Evolutionary conservation across 2,113 vertebrate genomes (phyloP), one percentile per base, ranked within the genome.

Genomic region (Entosphenus tridentatus): DNA sequence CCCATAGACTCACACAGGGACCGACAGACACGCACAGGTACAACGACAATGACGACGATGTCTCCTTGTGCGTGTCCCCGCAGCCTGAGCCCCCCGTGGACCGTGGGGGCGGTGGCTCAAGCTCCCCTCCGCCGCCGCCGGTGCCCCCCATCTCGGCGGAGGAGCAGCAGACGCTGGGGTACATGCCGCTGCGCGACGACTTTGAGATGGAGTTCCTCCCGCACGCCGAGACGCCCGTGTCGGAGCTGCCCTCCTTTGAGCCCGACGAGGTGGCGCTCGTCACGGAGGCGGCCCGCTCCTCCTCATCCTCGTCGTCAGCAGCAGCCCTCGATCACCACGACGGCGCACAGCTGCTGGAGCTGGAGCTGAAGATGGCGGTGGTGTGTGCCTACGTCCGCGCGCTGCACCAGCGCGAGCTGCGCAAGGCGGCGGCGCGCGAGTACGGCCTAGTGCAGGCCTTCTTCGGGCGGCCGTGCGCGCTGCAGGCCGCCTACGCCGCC

Each of bases 381-480:
- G 93, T 98, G 57, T 90, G 96, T 78, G 96, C 96, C 90, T 98
- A 97, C 0, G 92, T 98, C 2, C 83, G 90, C 14, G 95, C 93
- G 11, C 86, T 98, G 2, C 76, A 81, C 9, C 89, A 97, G 74
- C 77, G 93, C 3, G 92, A 98, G 56, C 79, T 89, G 10, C 85
- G 93, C 12, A 98, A 98, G 81, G 89, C 89, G 78, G 88, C 96
- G 0, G 91, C 92, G 0, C 82, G 90, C 0, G 92, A 96, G 75
- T 95, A 98, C 77, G 88, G 85, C 76, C 74, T 97, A 73, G 89
- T 98, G 2, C 89, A 88, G 0, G 80, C 79, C 57, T 98, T 98
- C 70, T 79, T 97, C 70, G 90, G 92, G 2, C 81, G 83, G 70
- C 90, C 96, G 62, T 87, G 9, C n/a, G 8, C 21, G 62, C 62